Evolutionary conservation across 2,113 vertebrate species (phyloP), one percentile per base, ranked within the genome.

Genomic region (Ia io): DNA sequence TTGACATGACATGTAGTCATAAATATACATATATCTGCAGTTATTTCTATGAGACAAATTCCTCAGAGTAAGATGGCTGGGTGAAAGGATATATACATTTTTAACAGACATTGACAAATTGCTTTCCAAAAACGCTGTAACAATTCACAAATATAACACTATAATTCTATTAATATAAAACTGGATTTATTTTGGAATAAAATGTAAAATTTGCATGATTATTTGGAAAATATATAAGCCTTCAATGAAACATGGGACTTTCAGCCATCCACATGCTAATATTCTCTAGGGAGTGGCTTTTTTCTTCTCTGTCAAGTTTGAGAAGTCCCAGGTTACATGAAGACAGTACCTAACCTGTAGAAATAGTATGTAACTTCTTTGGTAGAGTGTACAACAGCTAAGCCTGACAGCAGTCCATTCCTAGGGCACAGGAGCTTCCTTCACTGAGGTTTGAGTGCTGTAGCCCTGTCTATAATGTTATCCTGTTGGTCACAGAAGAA

Each of bases 31-130:
- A 7, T 28, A 95, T 76, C 42, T 65, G 56, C 6, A 84, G 83
- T 96, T 80, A 59, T 49, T 93, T 92, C 87, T 92, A 63, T 35
- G 40, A 92, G 49, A 76, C 30, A 65, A 44, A 73, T 74, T 44
- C 49, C 87, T 63, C 40, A 35, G 79, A 32, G 5, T 73, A 89
- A 95, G 71, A 93, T 4, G 86, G 22, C 10, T 71, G 28, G n/a
- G 22, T 51, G 2, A 89, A 89, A 90, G 49, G 2, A n/a, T 47
- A 16, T 12, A 30, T 42, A 10, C 69, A 20, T 76, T 82, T 82
- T 91, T 79, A 70, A 89, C 44, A 82, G 40, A 70, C 42, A 89
- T 2, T 79, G 69, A 53, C 47, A 91, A 95, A 70, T 17, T 83
- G 53, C 22, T 94, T 91, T 76, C 56, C 51, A 63, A 78, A 90